phyloP scores from a whole-genome alignment of 2,888 invertebrate genomes.

The Luperina nickerlii region DNA sequence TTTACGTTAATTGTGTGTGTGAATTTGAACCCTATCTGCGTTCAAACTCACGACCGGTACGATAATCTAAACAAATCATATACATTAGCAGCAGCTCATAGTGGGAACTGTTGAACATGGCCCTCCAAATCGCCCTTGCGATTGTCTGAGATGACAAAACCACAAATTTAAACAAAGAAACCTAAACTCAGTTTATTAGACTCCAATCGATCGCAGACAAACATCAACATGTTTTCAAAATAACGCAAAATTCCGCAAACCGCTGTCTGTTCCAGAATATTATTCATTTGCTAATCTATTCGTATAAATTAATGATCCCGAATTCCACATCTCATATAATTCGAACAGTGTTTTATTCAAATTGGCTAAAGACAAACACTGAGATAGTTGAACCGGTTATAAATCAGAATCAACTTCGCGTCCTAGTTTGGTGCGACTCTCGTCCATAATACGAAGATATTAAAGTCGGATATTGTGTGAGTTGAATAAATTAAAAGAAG shows the following conservation, averaged over 20 bases:
- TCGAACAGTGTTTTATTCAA: conserved; percentile 75
- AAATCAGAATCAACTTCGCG: conserved; percentile 75
- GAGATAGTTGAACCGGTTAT: conserved; percentile 79
- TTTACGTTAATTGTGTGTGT: background rate
- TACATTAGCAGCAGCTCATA: background rate
- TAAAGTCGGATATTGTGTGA: conserved; percentile 73
- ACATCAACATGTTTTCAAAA: conserved; percentile 33
- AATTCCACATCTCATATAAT: conserved; percentile 64
- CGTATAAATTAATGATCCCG: conserved; percentile 63
- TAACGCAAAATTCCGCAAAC: conserved; percentile 27
- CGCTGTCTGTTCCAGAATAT: conserved; percentile 44
- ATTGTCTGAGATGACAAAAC: background rate
- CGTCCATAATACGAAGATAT: conserved; percentile 60
- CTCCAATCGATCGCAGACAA: conserved; percentile 24
- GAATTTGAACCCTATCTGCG: too few species aligned
- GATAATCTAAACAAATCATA: too few species aligned
- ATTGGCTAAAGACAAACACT: conserved; percentile 80
- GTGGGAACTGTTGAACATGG: background rate
- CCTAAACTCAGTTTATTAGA: background rate
- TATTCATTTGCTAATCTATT: conserved; percentile 66
- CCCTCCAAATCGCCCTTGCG: background rate
- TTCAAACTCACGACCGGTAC: background rate
- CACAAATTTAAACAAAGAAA: background rate
- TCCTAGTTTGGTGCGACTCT: conserved; percentile 54
- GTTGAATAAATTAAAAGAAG: conserved; percentile 77